Evolutionary conservation across 2,888 invertebrate species (phyloP).

Genomic region (Drosophila fulvimacula): DNA sequence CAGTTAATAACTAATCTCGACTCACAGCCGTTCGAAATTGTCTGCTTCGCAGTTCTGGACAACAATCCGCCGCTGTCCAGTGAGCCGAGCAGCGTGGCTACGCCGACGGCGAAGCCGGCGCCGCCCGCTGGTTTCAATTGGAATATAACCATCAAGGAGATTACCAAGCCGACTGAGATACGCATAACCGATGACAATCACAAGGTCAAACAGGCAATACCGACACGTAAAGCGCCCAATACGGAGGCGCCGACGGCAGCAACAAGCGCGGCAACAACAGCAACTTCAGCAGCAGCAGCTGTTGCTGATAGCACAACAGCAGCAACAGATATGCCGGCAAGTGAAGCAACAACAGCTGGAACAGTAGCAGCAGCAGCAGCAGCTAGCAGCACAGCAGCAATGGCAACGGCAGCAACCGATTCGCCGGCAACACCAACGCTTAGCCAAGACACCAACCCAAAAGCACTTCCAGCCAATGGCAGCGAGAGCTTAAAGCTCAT

Average conservation of each 20-base stretch:
- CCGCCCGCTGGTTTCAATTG: slow-evolving; percentile 73
- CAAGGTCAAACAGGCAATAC: slow-evolving; percentile 70
- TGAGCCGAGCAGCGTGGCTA: slow-evolving; percentile 39
- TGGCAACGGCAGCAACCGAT: slow-evolving; percentile 26
- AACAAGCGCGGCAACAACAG: slow-evolving; percentile 13
- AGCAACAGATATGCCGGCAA: slow-evolving; percentile 26
- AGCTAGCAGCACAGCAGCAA: slow-evolving; percentile 20
- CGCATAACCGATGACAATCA: slow-evolving; percentile 83
- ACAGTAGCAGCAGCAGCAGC: slow-evolving; percentile 19
- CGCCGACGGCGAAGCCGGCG: slow-evolving; percentile 51
- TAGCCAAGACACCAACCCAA: slow-evolving; percentile 67
- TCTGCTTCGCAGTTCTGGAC: slow-evolving; percentile 53
- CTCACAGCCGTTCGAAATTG: background rate
- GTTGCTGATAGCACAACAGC: slow-evolving; percentile 23
- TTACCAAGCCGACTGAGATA: slow-evolving; percentile 84
- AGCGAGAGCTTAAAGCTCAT: slow-evolving; percentile 80
- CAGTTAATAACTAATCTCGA: slow-evolving; percentile 16
- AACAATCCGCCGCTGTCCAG: slow-evolving; percentile 63
- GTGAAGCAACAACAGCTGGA: slow-evolving; percentile 24
- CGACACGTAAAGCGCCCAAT: slow-evolving; percentile 70
- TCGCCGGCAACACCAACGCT: slow-evolving; percentile 40
- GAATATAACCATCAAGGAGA: slow-evolving; percentile 84
- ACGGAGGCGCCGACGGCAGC: slow-evolving; percentile 52
- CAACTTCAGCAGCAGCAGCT: slow-evolving; percentile 18
- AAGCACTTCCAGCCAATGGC: slow-evolving; percentile 59